A percentile compares a stretch with the other conserved stretches of the same genome.
These are phyloP conservation scores for Hippocampus abdominalis DNA, from an alignment of 2,113 vertebrate genomes.

Conservation along the genomic window DNA sequence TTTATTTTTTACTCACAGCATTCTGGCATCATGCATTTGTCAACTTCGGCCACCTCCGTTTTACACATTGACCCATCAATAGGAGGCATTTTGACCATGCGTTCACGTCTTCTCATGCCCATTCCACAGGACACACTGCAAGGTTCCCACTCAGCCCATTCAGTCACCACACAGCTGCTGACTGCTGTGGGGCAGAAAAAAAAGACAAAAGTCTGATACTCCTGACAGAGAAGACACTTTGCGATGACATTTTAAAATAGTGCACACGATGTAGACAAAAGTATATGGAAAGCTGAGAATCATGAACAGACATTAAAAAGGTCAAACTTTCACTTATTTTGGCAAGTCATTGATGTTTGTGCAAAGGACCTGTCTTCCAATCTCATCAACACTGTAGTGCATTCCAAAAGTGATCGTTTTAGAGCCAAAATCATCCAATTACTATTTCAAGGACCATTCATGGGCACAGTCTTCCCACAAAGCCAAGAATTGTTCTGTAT, in stretches of 20 bases:
- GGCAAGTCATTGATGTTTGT: not conserved
- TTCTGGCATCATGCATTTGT: constrained; percentile 99
- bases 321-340: not conserved
- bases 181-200: constrained; percentile 70
- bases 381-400: not conserved
- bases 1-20: constrained; percentile 82
- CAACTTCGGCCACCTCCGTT: constrained; percentile 85
- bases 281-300: not conserved
- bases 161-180: constrained; percentile 92
- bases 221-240: not conserved
- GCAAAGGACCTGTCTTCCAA: not conserved
- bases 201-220: not conserved
- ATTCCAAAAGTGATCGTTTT: not conserved
- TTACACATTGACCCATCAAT: constrained; percentile 92
- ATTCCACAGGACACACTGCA: constrained; percentile 95
- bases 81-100: constrained; percentile 93
- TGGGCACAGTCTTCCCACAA: not conserved
- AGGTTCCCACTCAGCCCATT: constrained; percentile 95
- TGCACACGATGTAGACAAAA: not conserved
- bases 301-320: not conserved
- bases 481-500: not conserved
- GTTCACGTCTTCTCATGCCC: constrained; percentile 88
- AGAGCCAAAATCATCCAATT: not conserved
- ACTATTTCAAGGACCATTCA: not conserved
- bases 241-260: not conserved